Base-by-base conservation (phyloP, 2,113 vertebrate species). In the Megalops atlanticus region DNA sequence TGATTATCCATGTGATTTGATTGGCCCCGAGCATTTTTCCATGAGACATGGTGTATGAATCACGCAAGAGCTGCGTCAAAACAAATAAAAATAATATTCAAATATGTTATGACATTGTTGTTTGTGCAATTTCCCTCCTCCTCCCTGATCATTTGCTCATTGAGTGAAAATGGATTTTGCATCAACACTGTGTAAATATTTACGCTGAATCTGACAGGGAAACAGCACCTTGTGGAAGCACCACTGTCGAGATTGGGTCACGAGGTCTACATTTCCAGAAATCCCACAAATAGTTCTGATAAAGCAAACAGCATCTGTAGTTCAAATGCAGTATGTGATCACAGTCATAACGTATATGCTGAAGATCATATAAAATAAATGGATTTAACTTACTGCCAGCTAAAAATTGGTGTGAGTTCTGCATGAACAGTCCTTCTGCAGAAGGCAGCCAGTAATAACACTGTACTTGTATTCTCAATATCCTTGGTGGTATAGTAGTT, bases 341-440 rank as follows among this genome's bases (percentile, higher is more conserved):
- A 64, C n/a, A 64, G 58, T 8, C 58, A 3, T 24, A 64, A 8
- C 58, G 11, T 11, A 64, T 24, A 1, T 8, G 58, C n/a, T 15
- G 58, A 64, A 31, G n/a, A 64, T 64, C n/a, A 64, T 64, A 64
- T n/a, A 31, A 11, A 64, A 64, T 64, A 64, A 64, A 64, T 64
- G 58, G 6, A 1, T 24, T 5, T 1, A 10, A 31, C 58, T 64
- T n/a, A 52, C 49, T 11, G 58, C 31, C 58, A 8, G 58, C 58
- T 27, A 31, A 64, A 0, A 21, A 10, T n/a, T 64, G 58, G 49
- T 31, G 58, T 24, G n/a, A 64, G 11, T n/a, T 15, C 24, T 24
- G 21, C n/a, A 24, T 24, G n/a, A 27, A 8, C 24, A 15, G 58
- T n/a, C 31, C 24, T 31, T 64, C 58, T 10, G 24, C 24, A 10